Evolutionary conservation across 92 coral and sea anemone species (phyloP).

Genomic region (Pocillopora meandrina): DNA sequence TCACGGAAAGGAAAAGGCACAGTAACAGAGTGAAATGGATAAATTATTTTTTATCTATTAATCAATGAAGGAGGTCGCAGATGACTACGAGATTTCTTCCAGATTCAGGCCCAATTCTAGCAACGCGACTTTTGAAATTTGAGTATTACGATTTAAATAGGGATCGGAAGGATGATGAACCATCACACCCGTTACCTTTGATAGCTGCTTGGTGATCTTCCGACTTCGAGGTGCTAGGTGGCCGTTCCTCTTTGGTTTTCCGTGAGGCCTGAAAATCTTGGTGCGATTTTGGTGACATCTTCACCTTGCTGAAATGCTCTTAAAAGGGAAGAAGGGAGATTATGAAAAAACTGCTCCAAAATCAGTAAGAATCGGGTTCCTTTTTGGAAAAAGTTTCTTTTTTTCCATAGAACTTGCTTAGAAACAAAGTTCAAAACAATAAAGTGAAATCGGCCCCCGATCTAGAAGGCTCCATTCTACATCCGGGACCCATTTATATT

Average conservation of each 20-base stretch:
- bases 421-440: too few relatives aligned
- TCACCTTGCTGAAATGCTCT: neutral
- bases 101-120: too few relatives aligned
- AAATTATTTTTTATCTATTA: too few relatives aligned
- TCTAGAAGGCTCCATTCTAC: too few relatives aligned
- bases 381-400: too few relatives aligned
- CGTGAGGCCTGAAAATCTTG: conserved; percentile 2
- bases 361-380: neutral
- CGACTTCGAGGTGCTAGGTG: neutral
- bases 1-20: too few relatives aligned
- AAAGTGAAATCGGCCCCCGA: too few relatives aligned
- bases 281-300: neutral
- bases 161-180: neutral
- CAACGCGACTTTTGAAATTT: neutral
- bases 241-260: neutral
- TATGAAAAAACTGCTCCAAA: neutral
- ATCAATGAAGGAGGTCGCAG: too few relatives aligned
- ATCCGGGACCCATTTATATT: too few relatives aligned
- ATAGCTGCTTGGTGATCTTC: neutral
- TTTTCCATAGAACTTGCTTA: too few relatives aligned
- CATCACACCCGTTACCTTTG: neutral
- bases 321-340: neutral
- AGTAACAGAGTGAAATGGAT: too few relatives aligned
- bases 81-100: too few relatives aligned
- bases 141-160: neutral